Evolutionary conservation across 2,113 vertebrate genomes (phyloP).

Genomic region (Anser brachyrhynchus): DNA sequence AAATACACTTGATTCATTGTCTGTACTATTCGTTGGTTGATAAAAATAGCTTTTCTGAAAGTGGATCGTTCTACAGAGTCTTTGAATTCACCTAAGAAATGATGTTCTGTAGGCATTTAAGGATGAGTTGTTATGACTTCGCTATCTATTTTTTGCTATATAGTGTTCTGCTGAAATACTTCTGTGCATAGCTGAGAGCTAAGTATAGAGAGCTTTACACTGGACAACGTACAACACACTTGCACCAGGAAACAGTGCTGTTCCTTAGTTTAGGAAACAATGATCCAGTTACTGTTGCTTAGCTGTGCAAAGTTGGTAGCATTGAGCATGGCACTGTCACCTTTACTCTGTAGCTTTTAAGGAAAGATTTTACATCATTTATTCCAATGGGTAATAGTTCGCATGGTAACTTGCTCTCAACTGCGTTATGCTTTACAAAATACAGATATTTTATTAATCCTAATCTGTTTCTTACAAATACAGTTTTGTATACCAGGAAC

Average conservation of each 20-base stretch:
- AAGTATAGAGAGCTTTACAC: neutral
- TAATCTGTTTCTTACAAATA: neutral
- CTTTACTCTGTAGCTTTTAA: neutral
- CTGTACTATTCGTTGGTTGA: neutral
- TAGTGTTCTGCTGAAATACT: neutral
- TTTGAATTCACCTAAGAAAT: neutral
- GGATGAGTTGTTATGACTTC: neutral
- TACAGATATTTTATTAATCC: neutral
- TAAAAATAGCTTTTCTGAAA: neutral
- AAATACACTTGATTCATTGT: neutral
- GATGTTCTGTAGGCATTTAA: neutral
- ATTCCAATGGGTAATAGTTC: neutral
- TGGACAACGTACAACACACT: neutral
- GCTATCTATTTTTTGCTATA: neutral
- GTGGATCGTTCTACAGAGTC: neutral
- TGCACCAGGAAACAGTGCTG: neutral
- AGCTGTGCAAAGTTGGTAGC: neutral
- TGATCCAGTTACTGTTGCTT: neutral
- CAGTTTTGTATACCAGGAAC: neutral
- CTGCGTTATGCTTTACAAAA: neutral
- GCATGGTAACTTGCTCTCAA: neutral
- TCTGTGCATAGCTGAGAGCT: neutral
- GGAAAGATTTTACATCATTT: neutral
- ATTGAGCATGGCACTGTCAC: neutral
- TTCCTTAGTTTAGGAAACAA: neutral